Evolutionary conservation across 2,888 invertebrate genomes (phyloP), one percentile per base, ranked within the genome.

Genomic region (Drosophila pullipes): DNA sequence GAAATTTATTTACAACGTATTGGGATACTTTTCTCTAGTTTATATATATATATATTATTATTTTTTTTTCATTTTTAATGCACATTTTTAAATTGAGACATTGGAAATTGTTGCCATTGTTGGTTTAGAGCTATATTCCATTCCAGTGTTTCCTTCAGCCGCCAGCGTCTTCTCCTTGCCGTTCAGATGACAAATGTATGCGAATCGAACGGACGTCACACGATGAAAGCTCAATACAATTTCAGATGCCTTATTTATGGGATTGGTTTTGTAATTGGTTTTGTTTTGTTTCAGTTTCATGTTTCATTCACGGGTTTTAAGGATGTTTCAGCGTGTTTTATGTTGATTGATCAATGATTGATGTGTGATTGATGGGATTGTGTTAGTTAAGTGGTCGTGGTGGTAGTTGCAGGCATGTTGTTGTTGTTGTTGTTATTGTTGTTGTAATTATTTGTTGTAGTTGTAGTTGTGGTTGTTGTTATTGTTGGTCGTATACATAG

Each of bases 141-240:
- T 33, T 58, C 67, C 80, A 49, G 59, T 44, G 78, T 62, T 68
- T 30, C 69, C 58, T 50, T 54, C 35, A 53, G 35, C 52, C 47
- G 54, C 47, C 13, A 47, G 59, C 52, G 54, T 31, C 69, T 59
- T 52, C 54, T 65, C 57, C 76, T 63, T 78, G 39, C 58, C 76
- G 41, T 85, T 81, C 28, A 88, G 80, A 62, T 87, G 87, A 31
- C 87, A 88, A 60, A 86, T 69, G 65, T 86, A 88, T 75, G 95
- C 94, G 93, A 95, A 94, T 92, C 94, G 94, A 92, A 96, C 94
- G 86, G 96, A 95, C 94, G 96, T 95, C 92, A 96, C 95, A 93
- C 96, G 95, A 94, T 96, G 96, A 92, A 96, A 94, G 93, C 95
- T 95, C 92, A 95, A 94, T 90, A 95, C 95, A 93, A 96, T 95